Percentiles rank a stretch among this genome's conserved stretches.
These are phyloP conservation scores for Xenopus tropicalis DNA, from an alignment of 2,113 vertebrate species.

Conservation along the genomic window UCB_Xtro_10.0 CM004446.2:63439501-63440000, in stretches of 20 bases:
- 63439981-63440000: slow-evolving; percentile 13
- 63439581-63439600: not conserved
- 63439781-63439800: not conserved
- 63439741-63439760: not conserved
- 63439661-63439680: not conserved
- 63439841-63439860: slow-evolving; percentile 1
- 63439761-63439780: not conserved
- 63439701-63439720: slow-evolving; percentile 1
- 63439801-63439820: not conserved
- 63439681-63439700: not conserved
- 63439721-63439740: not conserved
- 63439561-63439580: not conserved
- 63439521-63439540: too few species aligned
- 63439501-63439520: too few species aligned
- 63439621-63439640: slow-evolving; percentile 7
- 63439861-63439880: not conserved
- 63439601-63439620: not conserved
- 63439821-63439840: slow-evolving; percentile 5
- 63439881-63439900: not conserved
- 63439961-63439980: slow-evolving; percentile 18
- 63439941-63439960: not conserved
- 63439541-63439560: not conserved
- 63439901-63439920: not conserved
- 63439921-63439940: not conserved
- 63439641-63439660: not conserved